Evolutionary conservation across 2,113 vertebrate genomes (phyloP).

Genomic region (Osmerus mordax): DNA sequence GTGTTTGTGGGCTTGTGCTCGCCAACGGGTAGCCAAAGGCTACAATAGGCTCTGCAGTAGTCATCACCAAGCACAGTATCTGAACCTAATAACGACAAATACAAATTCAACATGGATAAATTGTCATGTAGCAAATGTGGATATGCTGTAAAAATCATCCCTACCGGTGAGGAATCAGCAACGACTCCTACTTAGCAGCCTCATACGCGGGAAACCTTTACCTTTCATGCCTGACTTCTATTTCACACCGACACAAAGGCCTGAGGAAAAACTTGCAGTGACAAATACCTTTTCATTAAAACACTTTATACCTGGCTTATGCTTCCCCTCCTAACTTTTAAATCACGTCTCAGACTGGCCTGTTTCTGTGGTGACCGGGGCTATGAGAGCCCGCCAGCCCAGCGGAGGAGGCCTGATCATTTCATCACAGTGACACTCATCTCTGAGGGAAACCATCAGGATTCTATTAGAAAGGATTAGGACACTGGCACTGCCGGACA

Average conservation of each 20-base stretch:
- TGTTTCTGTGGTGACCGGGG: not conserved
- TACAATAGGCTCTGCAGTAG: not conserved
- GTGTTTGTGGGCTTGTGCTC: not conserved
- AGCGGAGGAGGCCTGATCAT: not conserved
- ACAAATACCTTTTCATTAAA: not conserved
- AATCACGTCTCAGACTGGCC: constrained; percentile 3
- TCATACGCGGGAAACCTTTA: no score
- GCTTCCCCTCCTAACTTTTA: constrained; percentile 6
- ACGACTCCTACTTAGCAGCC: no score
- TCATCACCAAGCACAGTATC: not conserved
- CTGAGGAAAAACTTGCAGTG: not conserved
- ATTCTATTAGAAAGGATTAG: constrained; percentile 66
- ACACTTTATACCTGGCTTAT: constrained; percentile 6
- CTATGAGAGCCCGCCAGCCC: not conserved
- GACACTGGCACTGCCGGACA: constrained; percentile 48
- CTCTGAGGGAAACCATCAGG: constrained; percentile 60
- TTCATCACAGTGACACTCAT: constrained; percentile 46
- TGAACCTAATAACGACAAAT: not conserved
- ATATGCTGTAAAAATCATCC: no score
- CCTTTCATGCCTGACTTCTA: not conserved
- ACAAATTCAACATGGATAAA: no score
- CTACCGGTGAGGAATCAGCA: no score
- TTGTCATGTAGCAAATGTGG: no score
- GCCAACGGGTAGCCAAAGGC: not conserved
- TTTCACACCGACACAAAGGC: no score